Base-by-base conservation (phyloP, 2,888 invertebrate species). In the Pristionchus entomophagus region DNA sequence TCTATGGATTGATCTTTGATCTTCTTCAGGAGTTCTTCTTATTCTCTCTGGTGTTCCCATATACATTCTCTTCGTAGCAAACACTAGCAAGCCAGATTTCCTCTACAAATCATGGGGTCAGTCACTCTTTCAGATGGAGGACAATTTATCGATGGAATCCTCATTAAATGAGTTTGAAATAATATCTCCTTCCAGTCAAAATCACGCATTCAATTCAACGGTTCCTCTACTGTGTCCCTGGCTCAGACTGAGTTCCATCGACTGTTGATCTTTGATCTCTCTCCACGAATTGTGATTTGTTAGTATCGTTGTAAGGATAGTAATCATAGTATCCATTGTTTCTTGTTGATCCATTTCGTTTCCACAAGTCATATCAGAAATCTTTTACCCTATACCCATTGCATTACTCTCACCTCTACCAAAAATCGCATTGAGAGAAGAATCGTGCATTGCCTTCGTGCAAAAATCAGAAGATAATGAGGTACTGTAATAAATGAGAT, bases 11-110 rank as follows among this genome's bases (percentile, higher is more conserved):
- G 41, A 73, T 73, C 65, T 35, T 26, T 77, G 97, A 97, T 87
- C 86, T 91, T 32, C 26, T 91, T 53, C 95, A 96, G 97, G 97
- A 19, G 91, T 94, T 84, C 88, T 93, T 22, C 94, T 95, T 86
- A 94, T 95, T 73, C 94, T 96, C 26, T 95, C 95, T 14, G 97
- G 97, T 6, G 96, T 98, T 88, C 98, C 98, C 0, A 95, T 97
- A 56, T 98, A 97, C 94, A 95, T 95, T 86, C 94, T 97, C 38
- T 97, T 96, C 93, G 96, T 98, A 69, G 96, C 96, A 96, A 86
- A 89, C 69, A 95, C 96, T 89, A 83, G 85, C 83, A 96, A 96
- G 93, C 96, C 97, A 0, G 94, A 94, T 86, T 96, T 96, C 95
- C 94, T 98, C 86, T 94, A 95, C 83, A 94, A 94, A 56, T 90